Base-by-base conservation (phyloP, 2,888 invertebrate species). In the Amblyteles armatorius region DNA sequence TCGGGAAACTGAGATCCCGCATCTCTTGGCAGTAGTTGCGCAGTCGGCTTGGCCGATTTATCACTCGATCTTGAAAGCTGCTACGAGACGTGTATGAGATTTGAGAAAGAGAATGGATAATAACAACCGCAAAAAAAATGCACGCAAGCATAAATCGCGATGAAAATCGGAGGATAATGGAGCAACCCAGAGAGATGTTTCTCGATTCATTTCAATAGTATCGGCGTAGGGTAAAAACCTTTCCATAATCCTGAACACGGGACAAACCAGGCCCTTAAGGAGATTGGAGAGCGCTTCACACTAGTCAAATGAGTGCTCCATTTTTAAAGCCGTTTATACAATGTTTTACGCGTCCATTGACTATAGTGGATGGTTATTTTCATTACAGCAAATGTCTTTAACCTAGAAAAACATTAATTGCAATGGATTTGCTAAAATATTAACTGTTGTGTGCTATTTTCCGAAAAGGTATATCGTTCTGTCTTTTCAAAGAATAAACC, bases 21-120 rank as follows among this genome's bases (percentile, higher is more conserved):
- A 73, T 80, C 48, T 82, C 80, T 60, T n/a, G 19, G 16, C 52
- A 29, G n/a, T 79, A 83, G 82, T 84, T 87, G 78, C 83, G 87
- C 82, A 84, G 79, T 82, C 72, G 85, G 86, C 82, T 87, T 85
- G 4, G 80, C 76, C 77, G 79, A 86, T 87, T 88, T 87, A 87
- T 88, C 87, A 87, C 83, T 72, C 76, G 67, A 80, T 72, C 73
- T 65, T 22, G 48, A 48, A 50, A 67, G 50, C 19, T 36, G 6
- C 29, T 44, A 52, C 13, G 29, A 50, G 5, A 40, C 33, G 29
- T 16, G 57, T 72, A 57, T 16, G 48, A 67, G 68, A 77, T 50
- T 55, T 44, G 33, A 19, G 29, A 57, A 13, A 50, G 63, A 65
- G n/a, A 33, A 33, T 55, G 36, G 50, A 72, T 19, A 55, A 57